These are phyloP conservation scores for Vulpes ferrilata DNA, from an alignment of 2,113 vertebrate genomes.

Conservation along the genomic window DNA sequence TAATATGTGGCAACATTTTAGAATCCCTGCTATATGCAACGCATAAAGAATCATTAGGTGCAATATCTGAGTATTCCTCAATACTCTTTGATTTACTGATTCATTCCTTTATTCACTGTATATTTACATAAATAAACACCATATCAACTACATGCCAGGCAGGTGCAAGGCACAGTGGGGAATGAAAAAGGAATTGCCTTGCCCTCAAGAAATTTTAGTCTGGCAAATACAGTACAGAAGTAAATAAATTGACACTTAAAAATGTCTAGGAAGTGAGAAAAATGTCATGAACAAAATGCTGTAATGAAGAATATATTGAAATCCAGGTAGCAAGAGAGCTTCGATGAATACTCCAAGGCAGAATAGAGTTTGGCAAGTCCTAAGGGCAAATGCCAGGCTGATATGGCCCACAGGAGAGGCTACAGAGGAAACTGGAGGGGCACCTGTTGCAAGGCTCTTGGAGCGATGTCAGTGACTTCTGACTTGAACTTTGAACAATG, in stretches of 20 bases:
- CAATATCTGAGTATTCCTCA: not conserved
- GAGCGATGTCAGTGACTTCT: no score
- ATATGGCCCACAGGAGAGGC: not conserved
- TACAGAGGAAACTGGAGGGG: not conserved
- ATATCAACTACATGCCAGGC: not conserved
- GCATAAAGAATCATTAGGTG: not conserved
- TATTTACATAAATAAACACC: not conserved
- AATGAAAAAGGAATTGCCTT: not conserved
- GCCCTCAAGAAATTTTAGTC: not conserved
- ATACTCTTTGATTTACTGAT: not conserved
- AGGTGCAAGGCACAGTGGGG: not conserved
- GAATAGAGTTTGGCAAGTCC: not conserved
- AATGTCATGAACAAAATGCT: not conserved
- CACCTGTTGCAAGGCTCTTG: not conserved
- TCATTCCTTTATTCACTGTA: not conserved
- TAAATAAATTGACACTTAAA: not conserved
- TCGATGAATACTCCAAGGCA: not conserved
- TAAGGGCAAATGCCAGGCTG: not conserved
- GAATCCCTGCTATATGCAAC: not conserved
- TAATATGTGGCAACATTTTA: not conserved
- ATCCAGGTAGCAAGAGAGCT: not conserved
- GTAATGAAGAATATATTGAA: not conserved
- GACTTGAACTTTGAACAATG: not conserved
- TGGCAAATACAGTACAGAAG: not conserved
- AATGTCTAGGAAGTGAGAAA: not conserved